Evolutionary conservation across 1,140 invertebrate species (phyloP).

Genomic region (Eriosoma lanigerum): DNA sequence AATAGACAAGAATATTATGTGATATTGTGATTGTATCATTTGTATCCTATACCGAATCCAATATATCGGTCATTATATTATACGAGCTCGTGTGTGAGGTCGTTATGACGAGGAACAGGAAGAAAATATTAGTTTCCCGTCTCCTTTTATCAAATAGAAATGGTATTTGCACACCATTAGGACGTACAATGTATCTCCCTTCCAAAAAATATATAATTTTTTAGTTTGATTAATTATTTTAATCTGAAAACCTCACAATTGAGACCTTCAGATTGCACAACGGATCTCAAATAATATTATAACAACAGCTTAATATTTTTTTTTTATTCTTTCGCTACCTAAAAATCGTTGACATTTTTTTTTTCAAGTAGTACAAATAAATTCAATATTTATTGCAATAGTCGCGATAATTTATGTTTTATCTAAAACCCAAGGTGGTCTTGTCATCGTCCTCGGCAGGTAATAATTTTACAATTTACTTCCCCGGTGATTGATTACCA

Average conservation of each 20-base stretch:
- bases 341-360: too few relatives aligned
- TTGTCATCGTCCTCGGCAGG: conserved; percentile 23
- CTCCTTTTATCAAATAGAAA: background rate
- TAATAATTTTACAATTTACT: conserved; percentile 12
- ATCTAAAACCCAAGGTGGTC: conserved; percentile 21
- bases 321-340: too few relatives aligned
- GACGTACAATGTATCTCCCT: background rate
- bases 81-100: background rate
- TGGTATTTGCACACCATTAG: conserved; percentile 30
- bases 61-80: conserved; percentile 31
- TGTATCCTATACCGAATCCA: background rate
- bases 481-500: conserved; percentile 42
- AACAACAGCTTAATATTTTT: too few relatives aligned
- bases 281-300: background rate
- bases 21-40: background rate
- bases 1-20: background rate
- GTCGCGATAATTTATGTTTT: too few relatives aligned
- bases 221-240: conserved; percentile 8
- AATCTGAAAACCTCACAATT: background rate
- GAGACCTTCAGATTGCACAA: background rate
- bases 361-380: too few relatives aligned
- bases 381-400: too few relatives aligned
- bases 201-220: background rate
- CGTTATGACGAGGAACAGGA: conserved; percentile 36
- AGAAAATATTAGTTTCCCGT: background rate